These are phyloP conservation scores for Phoenicopterus ruber DNA, from an alignment of 2,113 vertebrate species.

Conservation along the genomic window DNA sequence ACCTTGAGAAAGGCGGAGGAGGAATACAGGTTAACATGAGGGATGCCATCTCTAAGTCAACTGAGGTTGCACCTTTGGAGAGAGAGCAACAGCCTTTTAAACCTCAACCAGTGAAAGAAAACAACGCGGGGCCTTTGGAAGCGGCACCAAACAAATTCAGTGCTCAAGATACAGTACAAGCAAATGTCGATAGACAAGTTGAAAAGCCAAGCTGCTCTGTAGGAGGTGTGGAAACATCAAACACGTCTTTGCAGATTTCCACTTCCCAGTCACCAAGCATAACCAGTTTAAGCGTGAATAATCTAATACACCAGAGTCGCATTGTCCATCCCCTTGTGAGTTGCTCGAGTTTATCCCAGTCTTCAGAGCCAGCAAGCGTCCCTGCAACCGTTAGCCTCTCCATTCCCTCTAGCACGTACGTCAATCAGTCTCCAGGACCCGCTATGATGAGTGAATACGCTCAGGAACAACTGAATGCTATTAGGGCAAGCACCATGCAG, in stretches of 20 bases:
- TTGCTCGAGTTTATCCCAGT: constrained; percentile 79
- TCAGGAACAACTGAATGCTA: constrained; percentile 76
- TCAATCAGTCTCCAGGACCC: constrained; percentile 77
- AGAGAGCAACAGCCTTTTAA: constrained; percentile 72
- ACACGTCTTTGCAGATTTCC: constrained; percentile 75
- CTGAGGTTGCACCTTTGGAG: constrained; percentile 70
- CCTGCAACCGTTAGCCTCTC: constrained; percentile 73
- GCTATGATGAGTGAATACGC: constrained; percentile 81
- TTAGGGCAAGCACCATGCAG: constrained; percentile 74
- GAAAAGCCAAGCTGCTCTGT: constrained; percentile 78
- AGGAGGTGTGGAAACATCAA: constrained; percentile 68
- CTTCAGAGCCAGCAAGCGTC: constrained; percentile 75
- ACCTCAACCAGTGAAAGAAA: constrained; percentile 66
- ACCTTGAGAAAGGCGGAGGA: constrained; percentile 76
- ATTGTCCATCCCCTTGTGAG: constrained; percentile 81
- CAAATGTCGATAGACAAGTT: constrained; percentile 65
- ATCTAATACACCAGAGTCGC: constrained; percentile 84
- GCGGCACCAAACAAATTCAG: constrained; percentile 62
- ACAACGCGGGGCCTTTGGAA: constrained; percentile 69
- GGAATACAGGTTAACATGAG: constrained; percentile 56
- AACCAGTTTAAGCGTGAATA: constrained; percentile 92
- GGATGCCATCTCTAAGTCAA: constrained; percentile 60
- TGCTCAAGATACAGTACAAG: constrained; percentile 65
- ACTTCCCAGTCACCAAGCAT: constrained; percentile 78
- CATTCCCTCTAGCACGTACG: constrained; percentile 74